Evolutionary conservation across 2,888 invertebrate species (phyloP).

Genomic region (Andrena hattorfiana): DNA sequence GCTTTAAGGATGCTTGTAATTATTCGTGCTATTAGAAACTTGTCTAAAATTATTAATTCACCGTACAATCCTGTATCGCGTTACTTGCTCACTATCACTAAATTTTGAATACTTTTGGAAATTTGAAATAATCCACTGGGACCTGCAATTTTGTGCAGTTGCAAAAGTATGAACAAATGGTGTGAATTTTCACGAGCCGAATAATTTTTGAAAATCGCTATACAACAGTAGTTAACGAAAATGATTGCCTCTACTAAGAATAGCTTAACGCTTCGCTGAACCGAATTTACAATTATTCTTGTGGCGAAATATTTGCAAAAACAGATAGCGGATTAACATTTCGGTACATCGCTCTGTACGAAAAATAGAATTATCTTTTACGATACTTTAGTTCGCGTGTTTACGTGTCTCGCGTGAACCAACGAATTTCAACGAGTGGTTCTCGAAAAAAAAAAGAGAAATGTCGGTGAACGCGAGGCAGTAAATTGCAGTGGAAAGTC

Average conservation of each 20-base stretch:
- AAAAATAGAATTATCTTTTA: slow-evolving; percentile 31
- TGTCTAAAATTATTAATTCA: background rate
- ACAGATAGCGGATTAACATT: slow-evolving; percentile 20
- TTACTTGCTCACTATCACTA: background rate
- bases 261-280: background rate
- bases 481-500: slow-evolving; percentile 32
- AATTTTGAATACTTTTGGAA: background rate
- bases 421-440: slow-evolving; percentile 21
- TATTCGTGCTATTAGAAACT: background rate
- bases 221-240: background rate
- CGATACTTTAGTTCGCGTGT: slow-evolving; percentile 31
- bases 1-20: background rate
- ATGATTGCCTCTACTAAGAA: background rate
- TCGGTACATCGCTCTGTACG: background rate
- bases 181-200: too few relatives aligned
- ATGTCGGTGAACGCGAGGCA: background rate
- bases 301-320: slow-evolving; percentile 4
- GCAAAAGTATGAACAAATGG: background rate
- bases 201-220: background rate
- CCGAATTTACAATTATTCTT: background rate
- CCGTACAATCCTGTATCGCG: background rate
- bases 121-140: background rate
- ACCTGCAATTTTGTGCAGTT: background rate
- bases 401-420: slow-evolving; percentile 10
- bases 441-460: slow-evolving; percentile 6